Base-by-base conservation (phyloP, 2,113 vertebrate genomes). In the Hirundichthys speculiger region DNA sequence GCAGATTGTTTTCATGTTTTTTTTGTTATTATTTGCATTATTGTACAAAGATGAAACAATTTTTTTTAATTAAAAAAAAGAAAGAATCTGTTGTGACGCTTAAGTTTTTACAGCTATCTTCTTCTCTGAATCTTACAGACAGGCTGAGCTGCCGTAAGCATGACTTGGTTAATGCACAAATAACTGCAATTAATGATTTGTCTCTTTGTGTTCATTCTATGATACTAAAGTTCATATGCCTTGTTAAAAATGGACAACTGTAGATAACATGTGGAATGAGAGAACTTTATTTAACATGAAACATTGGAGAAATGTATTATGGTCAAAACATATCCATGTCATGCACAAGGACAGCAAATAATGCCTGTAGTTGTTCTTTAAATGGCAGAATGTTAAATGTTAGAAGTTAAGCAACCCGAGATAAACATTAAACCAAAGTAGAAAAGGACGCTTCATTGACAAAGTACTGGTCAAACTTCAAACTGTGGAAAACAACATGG, bases 1-100 rank as follows among this genome's bases (percentile, higher is more conserved):
- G n/a, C 14, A 57, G 19, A 64, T 59, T 62, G 45, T 50, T 68
- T 54, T 25, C 25, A 20, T 47, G 24, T 30, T 53, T 40, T 22
- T 45, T 66, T 18, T n/a, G 15, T 43, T 45, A 45, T 45, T 45
- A 6, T 27, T 27, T 3, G 25, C 25, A 34, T 34, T 34, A 7
- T 34, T n/a, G n/a, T n/a, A n/a, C n/a, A n/a, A n/a, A n/a, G n/a
- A n/a, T n/a, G n/a, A n/a, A n/a, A n/a, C n/a, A n/a, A n/a, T n/a
- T n/a, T n/a, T n/a, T n/a, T n/a, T n/a, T n/a, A n/a, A n/a, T n/a
- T n/a, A n/a, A n/a, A n/a, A n/a, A n/a, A n/a, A n/a, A n/a, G 8
- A 27, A 27, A 8, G 27, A 3, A 27, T 4, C 3, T 27, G 27
- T 27, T 27, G 27, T 27, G 27, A 27, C 27, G 27, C 27, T 27